A percentile compares a stretch with the other conserved stretches of the same genome.
These are phyloP conservation scores for Rhagium mordax DNA, from an alignment of 2,888 invertebrate species.

Conservation along the genomic window DNA sequence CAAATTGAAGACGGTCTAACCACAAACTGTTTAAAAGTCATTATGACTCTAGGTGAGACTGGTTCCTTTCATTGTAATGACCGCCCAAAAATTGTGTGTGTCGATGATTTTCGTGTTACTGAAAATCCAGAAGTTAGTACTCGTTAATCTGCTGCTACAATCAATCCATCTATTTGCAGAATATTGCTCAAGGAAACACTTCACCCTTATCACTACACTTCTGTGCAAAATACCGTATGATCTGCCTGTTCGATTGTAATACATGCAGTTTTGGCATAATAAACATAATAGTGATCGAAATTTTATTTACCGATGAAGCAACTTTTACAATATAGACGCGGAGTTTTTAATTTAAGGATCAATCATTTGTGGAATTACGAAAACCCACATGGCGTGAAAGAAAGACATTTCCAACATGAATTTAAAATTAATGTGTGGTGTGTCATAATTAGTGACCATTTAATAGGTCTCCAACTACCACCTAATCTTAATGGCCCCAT, in stretches of 20 bases:
- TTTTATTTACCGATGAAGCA: slow-evolving; percentile 13
- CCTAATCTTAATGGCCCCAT: too few species aligned
- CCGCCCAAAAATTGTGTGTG: too few species aligned
- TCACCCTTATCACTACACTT: slow-evolving; percentile 3
- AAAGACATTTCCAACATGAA: slow-evolving; percentile 28
- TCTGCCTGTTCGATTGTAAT: slow-evolving; percentile 1
- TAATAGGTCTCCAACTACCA: background rate
- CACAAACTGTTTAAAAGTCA: too few species aligned
- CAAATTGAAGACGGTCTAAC: too few species aligned
- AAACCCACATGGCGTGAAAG: slow-evolving; percentile 9
- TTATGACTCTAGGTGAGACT: too few species aligned
- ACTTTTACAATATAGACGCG: slow-evolving; percentile 10
- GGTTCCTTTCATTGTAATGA: too few species aligned
- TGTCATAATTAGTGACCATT: slow-evolving; percentile 1
- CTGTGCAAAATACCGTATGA: slow-evolving; percentile 30
- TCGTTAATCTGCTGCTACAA: too few species aligned
- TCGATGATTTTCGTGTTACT: too few species aligned
- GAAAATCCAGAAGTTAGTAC: too few species aligned
- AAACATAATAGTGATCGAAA: slow-evolving; percentile 6
- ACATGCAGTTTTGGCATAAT: background rate
- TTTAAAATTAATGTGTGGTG: slow-evolving; percentile 30
- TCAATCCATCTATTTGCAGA: background rate
- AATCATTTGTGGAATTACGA: slow-evolving; percentile 9
- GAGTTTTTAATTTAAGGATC: slow-evolving; percentile 28
- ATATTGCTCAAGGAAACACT: background rate